A percentile compares a stretch with the other conserved stretches of the same genome.
Evolutionary conservation across 2,113 vertebrate genomes (phyloP).

Genomic region (Chelonoidis abingdonii): DNA sequence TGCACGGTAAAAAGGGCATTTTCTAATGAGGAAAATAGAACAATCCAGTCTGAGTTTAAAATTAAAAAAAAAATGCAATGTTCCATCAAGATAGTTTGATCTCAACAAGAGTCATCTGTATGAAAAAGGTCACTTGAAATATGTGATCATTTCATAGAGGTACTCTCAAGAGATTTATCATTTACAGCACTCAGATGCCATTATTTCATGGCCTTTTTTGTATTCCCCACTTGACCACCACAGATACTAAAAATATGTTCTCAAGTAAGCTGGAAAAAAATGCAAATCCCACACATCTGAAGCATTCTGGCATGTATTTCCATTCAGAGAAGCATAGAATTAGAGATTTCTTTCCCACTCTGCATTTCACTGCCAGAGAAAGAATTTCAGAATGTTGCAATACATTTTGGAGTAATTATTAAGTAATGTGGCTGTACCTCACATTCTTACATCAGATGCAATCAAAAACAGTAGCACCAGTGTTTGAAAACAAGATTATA

Average conservation of each 20-base stretch:
- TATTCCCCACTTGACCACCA: neutral
- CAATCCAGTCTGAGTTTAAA: neutral
- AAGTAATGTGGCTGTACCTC: neutral
- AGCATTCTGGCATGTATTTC: neutral
- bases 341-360: neutral
- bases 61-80: neutral
- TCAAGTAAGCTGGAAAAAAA: neutral
- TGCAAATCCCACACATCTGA: neutral
- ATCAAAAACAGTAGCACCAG: neutral
- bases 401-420: neutral
- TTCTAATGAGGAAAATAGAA: neutral
- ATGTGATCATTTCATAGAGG: neutral
- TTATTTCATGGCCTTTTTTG: neutral
- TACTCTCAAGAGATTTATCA: neutral
- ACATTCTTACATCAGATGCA: neutral
- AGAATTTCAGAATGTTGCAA: neutral
- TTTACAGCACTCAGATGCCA: accelerated
- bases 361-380: neutral
- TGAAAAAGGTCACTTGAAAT: neutral
- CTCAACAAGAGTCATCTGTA: neutral
- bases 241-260: neutral
- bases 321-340: neutral
- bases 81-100: neutral
- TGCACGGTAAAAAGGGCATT: accelerated
- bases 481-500: neutral